Percentiles rank a stretch among this genome's conserved stretches.
Evolutionary conservation across 2,113 vertebrate species (phyloP).

Genomic region (Alethe castanea): DNA sequence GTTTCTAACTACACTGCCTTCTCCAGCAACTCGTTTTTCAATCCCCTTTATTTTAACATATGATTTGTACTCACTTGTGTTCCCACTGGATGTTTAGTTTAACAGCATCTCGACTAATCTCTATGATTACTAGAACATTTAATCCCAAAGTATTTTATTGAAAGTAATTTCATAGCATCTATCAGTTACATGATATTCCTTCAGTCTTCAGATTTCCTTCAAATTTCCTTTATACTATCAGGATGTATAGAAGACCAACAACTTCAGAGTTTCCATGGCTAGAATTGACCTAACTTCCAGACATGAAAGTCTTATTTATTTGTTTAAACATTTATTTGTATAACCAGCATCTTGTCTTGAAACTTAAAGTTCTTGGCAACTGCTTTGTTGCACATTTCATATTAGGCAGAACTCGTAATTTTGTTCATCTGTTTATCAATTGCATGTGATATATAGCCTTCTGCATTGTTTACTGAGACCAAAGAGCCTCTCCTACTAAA

Average conservation of each 20-base stretch:
- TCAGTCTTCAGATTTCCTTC: background rate
- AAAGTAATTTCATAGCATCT: background rate
- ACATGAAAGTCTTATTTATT: background rate
- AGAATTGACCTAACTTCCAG: background rate
- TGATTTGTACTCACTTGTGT: background rate
- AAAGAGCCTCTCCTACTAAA: background rate
- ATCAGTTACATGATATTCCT: background rate
- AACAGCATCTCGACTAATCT: background rate
- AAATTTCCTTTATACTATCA: background rate
- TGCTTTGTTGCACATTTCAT: background rate
- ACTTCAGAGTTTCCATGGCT: background rate
- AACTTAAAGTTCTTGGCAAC: background rate
- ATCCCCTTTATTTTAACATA: background rate
- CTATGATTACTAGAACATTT: background rate
- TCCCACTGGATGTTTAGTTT: background rate
- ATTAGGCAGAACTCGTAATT: background rate
- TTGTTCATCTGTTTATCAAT: background rate
- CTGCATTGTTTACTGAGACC: background rate
- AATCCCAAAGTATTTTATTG: background rate
- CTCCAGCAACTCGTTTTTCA: background rate
- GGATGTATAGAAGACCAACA: background rate
- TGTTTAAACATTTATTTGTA: background rate
- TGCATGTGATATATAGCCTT: background rate
- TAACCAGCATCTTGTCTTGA: background rate
- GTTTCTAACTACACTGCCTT: background rate